Evolutionary conservation across 2,888 invertebrate genomes (phyloP), one percentile per base, ranked within the genome.

Genomic region (Autographa pulchrina): DNA sequence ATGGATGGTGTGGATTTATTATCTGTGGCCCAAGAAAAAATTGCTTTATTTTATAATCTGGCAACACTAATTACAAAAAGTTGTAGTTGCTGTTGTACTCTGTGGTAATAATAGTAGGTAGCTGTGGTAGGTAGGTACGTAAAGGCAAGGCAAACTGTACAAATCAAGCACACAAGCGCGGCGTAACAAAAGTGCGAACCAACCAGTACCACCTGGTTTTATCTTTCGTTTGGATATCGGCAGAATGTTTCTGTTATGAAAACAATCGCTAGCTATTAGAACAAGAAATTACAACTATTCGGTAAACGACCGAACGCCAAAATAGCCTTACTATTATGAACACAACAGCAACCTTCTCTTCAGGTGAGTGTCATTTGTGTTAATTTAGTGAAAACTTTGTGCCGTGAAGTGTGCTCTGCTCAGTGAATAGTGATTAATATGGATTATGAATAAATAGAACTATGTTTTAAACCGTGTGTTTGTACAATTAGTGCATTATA

Each of bases 341-440:
- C 84, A 85, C 85, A 85, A 88, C 82, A 81, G 85, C 83, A 70
- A 83, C 82, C 63, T 80, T 82, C 68, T 81, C 82, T 77, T 80
- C 86, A 81, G 81, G 84, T 83, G 59, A 81, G 84, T 70, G 58
- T 74, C 67, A 62, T 68, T 67, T 76, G 59, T 72, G 58, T 25
- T 71, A 68, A 65, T 71, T 72, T 56, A 70, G 18, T 31, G 59
- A 69, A 68, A 75, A 56, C 38, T 48, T 4, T 65, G 25, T 66
- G 43, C 31, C 35, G 41, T 67, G 32, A 13, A 43, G 69, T 68
- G 70, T 61, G 67, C 25, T 65, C 58, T 61, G 67, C 25, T 65
- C 58, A 75, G 65, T 65, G 64, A 54, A 70, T 32, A 78, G 64
- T 68, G 65, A 9, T 11, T 59, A 25, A 1, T 18, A 48, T 56